phyloP scores from a whole-genome alignment of 92 coral and sea anemone genomes.

The Epizoanthus illoricatus region DNA sequence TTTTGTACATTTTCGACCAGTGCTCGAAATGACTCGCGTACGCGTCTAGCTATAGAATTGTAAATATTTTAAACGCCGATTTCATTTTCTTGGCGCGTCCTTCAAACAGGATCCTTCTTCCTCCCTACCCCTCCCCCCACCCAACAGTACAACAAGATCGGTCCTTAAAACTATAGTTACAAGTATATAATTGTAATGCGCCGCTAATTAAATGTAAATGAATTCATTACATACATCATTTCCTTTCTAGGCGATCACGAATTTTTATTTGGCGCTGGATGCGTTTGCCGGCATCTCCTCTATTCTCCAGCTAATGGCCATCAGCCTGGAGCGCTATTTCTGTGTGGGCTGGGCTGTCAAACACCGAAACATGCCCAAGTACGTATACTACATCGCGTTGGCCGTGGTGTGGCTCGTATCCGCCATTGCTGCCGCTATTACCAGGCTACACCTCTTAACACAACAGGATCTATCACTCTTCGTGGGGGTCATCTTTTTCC shows the following conservation, averaged over 20 bases:
- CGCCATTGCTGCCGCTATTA: conserved; percentile 63
- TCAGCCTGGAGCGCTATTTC: conserved; percentile 77
- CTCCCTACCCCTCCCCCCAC: too few relatives aligned
- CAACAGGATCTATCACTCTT: conserved; percentile 53
- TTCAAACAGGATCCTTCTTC: too few relatives aligned
- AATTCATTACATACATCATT: neutral
- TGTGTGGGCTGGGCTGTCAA: conserved; percentile 91
- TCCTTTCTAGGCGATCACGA: neutral
- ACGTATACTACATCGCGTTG: conserved; percentile 74
- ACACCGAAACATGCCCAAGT: conserved; percentile 71
- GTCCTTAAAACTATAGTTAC: too few relatives aligned
- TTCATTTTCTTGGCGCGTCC: too few relatives aligned
- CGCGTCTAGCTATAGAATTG: too few relatives aligned
- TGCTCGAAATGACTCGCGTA: too few relatives aligned
- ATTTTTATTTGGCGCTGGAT: conserved; percentile 53
- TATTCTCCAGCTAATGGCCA: conserved; percentile 75
- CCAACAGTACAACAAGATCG: too few relatives aligned
- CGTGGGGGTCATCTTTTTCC: conserved; percentile 65
- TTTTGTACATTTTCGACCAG: too few relatives aligned
- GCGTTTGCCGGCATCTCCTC: conserved; percentile 82
- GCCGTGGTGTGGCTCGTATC: conserved; percentile 74
- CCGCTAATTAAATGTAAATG: too few relatives aligned
- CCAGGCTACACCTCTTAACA: conserved; percentile 40
- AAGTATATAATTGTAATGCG: too few relatives aligned
- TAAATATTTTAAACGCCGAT: too few relatives aligned